phyloP scores from a whole-genome alignment of 2,888 invertebrate genomes.

The Fabriciana adippe region DNA sequence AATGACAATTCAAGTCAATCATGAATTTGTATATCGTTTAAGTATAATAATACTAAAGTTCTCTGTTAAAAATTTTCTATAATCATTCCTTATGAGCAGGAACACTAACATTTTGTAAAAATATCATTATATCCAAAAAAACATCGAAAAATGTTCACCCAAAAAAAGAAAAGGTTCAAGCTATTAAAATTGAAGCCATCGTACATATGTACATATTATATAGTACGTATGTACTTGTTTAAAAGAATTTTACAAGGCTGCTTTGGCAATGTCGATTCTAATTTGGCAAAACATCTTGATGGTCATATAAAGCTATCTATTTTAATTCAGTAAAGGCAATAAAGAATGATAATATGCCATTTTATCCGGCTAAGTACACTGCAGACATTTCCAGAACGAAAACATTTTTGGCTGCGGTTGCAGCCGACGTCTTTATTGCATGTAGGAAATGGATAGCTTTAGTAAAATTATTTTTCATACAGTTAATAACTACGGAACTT shows the following conservation, averaged over 20 bases:
- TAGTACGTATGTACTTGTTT: neutral
- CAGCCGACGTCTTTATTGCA: constrained; percentile 46
- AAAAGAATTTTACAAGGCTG: constrained; percentile 4
- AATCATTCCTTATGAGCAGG: no score
- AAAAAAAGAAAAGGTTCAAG: no score
- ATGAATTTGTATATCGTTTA: constrained; percentile 9
- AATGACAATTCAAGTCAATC: constrained; percentile 18
- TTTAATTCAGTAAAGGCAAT: constrained; percentile 37
- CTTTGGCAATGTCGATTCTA: constrained; percentile 24
- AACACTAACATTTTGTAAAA: no score
- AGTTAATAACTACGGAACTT: constrained; percentile 43
- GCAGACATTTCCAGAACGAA: constrained; percentile 41
- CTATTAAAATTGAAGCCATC: no score
- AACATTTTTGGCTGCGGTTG: constrained; percentile 46
- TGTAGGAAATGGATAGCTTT: constrained; percentile 42
- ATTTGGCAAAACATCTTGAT: constrained; percentile 36
- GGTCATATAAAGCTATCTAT: constrained; percentile 29
- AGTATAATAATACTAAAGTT: neutral
- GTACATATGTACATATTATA: neutral
- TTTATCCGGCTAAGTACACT: constrained; percentile 39
- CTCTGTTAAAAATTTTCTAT: no score
- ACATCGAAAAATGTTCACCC: no score
- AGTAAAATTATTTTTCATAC: constrained; percentile 42
- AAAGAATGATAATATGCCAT: constrained; percentile 39
- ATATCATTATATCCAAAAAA: no score